A percentile compares a stretch with the other conserved stretches of the same genome.
phyloP scores from a whole-genome alignment of 2,888 invertebrate species.

The Priocnemis perturbator region DNA sequence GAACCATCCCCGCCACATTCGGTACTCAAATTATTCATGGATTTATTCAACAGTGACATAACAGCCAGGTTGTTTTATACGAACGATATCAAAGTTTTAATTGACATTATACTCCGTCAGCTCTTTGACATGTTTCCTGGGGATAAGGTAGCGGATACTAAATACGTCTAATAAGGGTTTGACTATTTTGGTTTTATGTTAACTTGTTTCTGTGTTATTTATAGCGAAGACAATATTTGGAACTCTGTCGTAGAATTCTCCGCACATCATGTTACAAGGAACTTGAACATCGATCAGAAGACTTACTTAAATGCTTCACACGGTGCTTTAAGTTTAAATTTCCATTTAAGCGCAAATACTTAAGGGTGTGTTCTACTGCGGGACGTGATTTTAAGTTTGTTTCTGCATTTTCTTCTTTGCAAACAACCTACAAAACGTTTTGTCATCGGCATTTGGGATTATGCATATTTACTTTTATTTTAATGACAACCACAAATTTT shows the following conservation, averaged over 20 bases:
- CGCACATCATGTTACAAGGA: slow-evolving; percentile 88
- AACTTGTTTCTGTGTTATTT: slow-evolving; percentile 8
- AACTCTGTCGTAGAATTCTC: slow-evolving; percentile 87
- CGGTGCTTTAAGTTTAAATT: slow-evolving; percentile 63
- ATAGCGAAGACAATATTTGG: slow-evolving; percentile 85
- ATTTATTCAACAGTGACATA: slow-evolving; percentile 86
- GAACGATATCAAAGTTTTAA: slow-evolving; percentile 94
- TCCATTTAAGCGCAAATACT: slow-evolving; percentile 25
- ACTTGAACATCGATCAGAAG: slow-evolving; percentile 87
- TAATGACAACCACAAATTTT: too few relatives aligned
- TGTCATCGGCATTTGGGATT: too few relatives aligned
- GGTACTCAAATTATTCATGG: slow-evolving; percentile 90
- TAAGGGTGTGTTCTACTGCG: too few relatives aligned
- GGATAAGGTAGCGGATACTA: slow-evolving; percentile 80
- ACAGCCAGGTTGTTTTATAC: slow-evolving; percentile 95
- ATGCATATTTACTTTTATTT: too few relatives aligned
- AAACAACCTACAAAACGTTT: too few relatives aligned
- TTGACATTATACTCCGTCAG: slow-evolving; percentile 94
- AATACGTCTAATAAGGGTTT: not conserved
- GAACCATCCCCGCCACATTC: slow-evolving; percentile 88
- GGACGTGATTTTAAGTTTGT: too few relatives aligned
- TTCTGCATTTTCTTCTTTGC: too few relatives aligned
- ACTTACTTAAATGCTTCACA: slow-evolving; percentile 89
- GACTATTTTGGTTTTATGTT: slow-evolving; percentile 9
- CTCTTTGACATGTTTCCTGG: slow-evolving; percentile 92